Base-by-base conservation (phyloP, 2,888 invertebrate species). In the Papilio elwesi region DNA sequence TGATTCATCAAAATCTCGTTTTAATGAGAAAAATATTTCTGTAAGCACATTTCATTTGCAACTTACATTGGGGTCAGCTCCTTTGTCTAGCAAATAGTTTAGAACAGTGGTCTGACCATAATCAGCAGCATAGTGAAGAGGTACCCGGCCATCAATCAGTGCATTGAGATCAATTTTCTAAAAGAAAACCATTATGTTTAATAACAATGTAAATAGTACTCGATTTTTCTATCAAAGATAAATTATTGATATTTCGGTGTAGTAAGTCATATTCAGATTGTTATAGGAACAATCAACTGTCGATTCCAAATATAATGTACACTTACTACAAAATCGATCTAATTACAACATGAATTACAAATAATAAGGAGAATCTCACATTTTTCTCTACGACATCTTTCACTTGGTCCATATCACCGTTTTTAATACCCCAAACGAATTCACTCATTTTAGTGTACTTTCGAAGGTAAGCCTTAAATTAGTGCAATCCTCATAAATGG, bases 121-220 rank as follows among this genome's bases (percentile, higher is more conserved):
- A 92, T 99, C 99, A 26, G 99, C 98, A 51, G 99, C 99, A 92
- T 98, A 98, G 85, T 98, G 97, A 72, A 99, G 94, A 13, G 98
- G 98, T 74, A 96, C 97, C 84, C 99, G 95, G 70, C 98, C 98
- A 90, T 98, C 97, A 76, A 98, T 97, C 83, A 96, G 95, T 80
- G 96, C 95, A 93, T 98, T 98, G 52, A 98, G 96, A 93, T 98
- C 96, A 84, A 97, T 95, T 88, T 95, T 95, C 97, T 97, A 81
- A 72, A 88, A 48, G 73, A 73, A 68, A 57, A 48, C n/a, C 63
- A 49, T 66, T 57, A 75, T 13, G 67, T 47, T 67, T 26, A 36
- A 10, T 36, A 68, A n/a, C 47, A 36, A 38, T n/a, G 0, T 38
- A 38, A 36, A 26, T 12, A 36, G 26, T 13, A 59, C n/a, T n/a